Base-by-base conservation (phyloP, 2,888 invertebrate species). In the Spatulosminthurus flaviceps region DNA sequence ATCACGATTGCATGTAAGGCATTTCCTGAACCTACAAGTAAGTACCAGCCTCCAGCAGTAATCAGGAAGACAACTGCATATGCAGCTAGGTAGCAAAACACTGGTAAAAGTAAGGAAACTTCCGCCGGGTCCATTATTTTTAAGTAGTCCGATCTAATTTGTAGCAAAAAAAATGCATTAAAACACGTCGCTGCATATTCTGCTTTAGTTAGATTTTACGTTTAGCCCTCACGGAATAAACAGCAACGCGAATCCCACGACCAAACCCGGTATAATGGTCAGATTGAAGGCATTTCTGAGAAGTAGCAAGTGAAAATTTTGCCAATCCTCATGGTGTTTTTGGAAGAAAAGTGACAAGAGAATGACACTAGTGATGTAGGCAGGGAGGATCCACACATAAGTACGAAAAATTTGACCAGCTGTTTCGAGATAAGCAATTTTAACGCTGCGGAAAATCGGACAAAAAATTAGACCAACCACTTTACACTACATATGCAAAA, bases 11-110 rank as follows among this genome's bases (percentile, higher is more conserved):
- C 90, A 87, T 93, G 92, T 1, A 92, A 90, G 5, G 93, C 89
- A 79, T 93, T 92, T 73, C 93, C 93, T 67, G 92, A 91, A 83
- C 92, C 91, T 78, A 92, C 89, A 86, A 94, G 89, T 0, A 90
- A 88, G 19, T 89, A 87, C 83, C 92, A 88, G 34, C 91, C 86
- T 0, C 87, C 89, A 21, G 91, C 88, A 0, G 90, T 90, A 2
- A 89, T 86, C 0, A 92, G 84, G 84, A 91, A 90, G 21, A 88
- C 86, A 16, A 88, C 80, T 43, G 87, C 85, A 41, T 71, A 81
- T 5, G 73, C 69, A n/a, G 51, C 79, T 21, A 77, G 29, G 61
- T 75, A 80, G 28, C 80, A 80, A 22, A 78, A 19, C 9, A 75
- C 28, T 5, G 80, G 80, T 22, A 80, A 42, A 28, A 71, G 71